These are phyloP conservation scores for Callosobruchus maculatus DNA, from an alignment of 2,888 invertebrate genomes.

Conservation along the genomic window DNA sequence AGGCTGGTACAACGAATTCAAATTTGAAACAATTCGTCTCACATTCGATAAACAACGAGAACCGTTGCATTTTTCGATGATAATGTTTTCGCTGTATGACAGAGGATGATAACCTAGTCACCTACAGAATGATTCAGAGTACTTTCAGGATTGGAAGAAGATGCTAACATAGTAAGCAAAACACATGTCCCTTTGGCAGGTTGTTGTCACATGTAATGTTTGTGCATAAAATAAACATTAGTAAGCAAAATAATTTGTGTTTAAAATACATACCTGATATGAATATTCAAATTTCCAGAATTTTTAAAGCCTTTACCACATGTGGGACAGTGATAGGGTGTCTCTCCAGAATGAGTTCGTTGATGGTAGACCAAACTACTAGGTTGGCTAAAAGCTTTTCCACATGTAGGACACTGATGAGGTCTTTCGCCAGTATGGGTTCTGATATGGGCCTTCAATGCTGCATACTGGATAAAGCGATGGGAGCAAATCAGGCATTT, in stretches of 20 bases:
- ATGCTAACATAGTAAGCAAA: too few species aligned
- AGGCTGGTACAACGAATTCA: too few species aligned
- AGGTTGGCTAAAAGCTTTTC: conserved; percentile 35
- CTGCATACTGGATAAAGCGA: conserved; percentile 30
- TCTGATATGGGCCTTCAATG: conserved; percentile 33
- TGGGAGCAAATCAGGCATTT: conserved; percentile 28
- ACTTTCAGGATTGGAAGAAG: too few species aligned
- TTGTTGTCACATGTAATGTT: too few species aligned
- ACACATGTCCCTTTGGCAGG: too few species aligned
- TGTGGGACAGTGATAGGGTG: conserved; percentile 30
- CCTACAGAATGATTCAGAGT: too few species aligned
- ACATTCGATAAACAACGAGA: too few species aligned
- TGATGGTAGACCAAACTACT: conserved; percentile 33
- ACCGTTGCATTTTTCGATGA: too few species aligned
- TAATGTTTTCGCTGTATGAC: too few species aligned
- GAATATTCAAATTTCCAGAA: conserved; percentile 36
- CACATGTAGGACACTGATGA: conserved; percentile 47
- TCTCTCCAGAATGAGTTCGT: conserved; percentile 35
- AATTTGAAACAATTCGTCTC: too few species aligned
- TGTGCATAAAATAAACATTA: too few species aligned
- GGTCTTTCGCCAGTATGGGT: conserved; percentile 36
- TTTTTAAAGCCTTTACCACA: conserved; percentile 35
- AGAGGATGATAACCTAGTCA: too few species aligned
- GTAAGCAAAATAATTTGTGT: neutral
- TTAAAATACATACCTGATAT: conserved; percentile 27